Evolutionary conservation across 2,888 invertebrate species (phyloP).

Genomic region (Catonia carolina): DNA sequence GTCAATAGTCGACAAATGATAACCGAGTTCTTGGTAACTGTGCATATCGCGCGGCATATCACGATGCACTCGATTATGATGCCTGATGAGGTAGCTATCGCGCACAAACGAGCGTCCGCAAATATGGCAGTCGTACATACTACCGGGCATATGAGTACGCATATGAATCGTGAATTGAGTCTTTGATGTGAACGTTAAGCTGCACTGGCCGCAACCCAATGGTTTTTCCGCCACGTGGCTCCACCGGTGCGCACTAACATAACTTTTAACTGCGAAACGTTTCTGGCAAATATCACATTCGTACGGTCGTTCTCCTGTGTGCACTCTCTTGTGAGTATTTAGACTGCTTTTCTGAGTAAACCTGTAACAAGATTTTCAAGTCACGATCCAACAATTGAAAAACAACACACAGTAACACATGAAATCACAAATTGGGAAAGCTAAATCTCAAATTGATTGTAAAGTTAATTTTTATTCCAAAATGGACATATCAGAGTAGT

Average conservation of each 20-base stretch:
- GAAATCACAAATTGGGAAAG: too few relatives aligned
- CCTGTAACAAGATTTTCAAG: slow-evolving; percentile 6
- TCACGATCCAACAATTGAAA: too few relatives aligned
- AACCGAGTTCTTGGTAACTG: too few relatives aligned
- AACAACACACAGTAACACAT: too few relatives aligned
- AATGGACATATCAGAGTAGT: too few relatives aligned
- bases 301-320: slow-evolving; percentile 72
- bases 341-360: slow-evolving; percentile 76
- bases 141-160: slow-evolving; percentile 56
- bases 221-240: slow-evolving; percentile 72
- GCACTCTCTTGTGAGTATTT: slow-evolving; percentile 73
- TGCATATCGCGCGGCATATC: slow-evolving; percentile 32
- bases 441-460: too few relatives aligned
- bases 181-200: slow-evolving; percentile 66
- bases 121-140: slow-evolving; percentile 65
- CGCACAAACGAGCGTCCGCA: slow-evolving; percentile 68
- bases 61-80: slow-evolving; percentile 68
- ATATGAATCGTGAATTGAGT: slow-evolving; percentile 69
- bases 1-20: too few relatives aligned
- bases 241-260: slow-evolving; percentile 74
- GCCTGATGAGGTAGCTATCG: slow-evolving; percentile 70
- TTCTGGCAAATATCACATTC: slow-evolving; percentile 74
- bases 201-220: slow-evolving; percentile 63
- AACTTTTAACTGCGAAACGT: slow-evolving; percentile 73
- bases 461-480: too few relatives aligned